Conservation (phyloP, 1,140 invertebrate species). For the Drosophila repletoides region DNA sequence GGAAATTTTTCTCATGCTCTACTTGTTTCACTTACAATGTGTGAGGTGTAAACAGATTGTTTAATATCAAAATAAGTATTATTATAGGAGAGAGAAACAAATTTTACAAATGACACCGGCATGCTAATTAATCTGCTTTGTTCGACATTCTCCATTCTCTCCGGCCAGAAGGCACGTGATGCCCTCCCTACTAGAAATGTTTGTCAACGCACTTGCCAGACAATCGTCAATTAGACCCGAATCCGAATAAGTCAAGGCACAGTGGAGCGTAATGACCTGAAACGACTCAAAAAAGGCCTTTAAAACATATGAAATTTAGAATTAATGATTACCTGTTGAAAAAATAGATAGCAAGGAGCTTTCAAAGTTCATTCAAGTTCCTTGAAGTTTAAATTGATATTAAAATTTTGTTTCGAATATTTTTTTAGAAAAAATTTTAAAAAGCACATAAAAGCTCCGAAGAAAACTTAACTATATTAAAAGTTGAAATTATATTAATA, state of each 20-base stretch:
- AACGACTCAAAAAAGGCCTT: too few species aligned
- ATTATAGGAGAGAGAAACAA: constrained; percentile 14
- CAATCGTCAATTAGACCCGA: constrained; percentile 64
- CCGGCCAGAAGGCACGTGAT: constrained; percentile 47
- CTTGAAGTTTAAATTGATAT: neutral
- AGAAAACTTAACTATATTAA: too few species aligned
- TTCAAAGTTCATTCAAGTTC: too few species aligned
- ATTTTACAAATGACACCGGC: constrained; percentile 53
- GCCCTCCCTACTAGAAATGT: constrained; percentile 51
- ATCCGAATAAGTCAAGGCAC: constrained; percentile 17
- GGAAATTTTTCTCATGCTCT: constrained; percentile 5
- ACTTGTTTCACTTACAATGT: constrained; percentile 19
- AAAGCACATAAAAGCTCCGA: neutral
- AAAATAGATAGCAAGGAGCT: neutral
- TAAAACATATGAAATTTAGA: neutral
- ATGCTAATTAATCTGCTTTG: constrained; percentile 74
- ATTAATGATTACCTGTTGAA: too few species aligned
- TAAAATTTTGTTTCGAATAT: too few species aligned
- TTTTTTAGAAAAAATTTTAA: too few species aligned
- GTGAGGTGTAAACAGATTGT: constrained; percentile 19
- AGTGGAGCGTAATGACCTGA: neutral
- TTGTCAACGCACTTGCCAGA: constrained; percentile 61
- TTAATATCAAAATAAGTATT: constrained; percentile 33
- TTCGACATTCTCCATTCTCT: constrained; percentile 50
- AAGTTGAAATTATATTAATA: too few species aligned